Evolutionary conservation across 2,113 vertebrate genomes (phyloP).

Genomic region (Anolis carolinensis): DNA sequence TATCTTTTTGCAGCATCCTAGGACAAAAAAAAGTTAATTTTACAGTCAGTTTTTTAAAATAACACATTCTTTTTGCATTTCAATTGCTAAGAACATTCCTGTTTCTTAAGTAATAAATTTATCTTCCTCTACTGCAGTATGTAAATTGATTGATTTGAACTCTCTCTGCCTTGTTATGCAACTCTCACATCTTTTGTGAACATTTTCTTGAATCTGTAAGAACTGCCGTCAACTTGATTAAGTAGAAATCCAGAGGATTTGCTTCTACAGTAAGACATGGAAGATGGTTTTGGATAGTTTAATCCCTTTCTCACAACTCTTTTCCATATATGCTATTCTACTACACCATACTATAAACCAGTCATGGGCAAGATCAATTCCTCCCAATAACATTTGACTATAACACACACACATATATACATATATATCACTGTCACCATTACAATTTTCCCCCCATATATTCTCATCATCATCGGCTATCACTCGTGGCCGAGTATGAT

Average conservation of each 20-base stretch:
- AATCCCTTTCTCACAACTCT: background rate
- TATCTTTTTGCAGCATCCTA: background rate
- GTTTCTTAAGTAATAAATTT: background rate
- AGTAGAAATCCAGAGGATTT: background rate
- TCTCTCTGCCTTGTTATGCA: constrained; percentile 2
- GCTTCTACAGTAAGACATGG: background rate
- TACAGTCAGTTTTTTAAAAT: background rate
- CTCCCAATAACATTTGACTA: too few species aligned
- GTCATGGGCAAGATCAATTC: too few species aligned
- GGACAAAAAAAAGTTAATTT: background rate
- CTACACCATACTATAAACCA: background rate
- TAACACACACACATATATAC: too few species aligned
- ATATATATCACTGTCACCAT: too few species aligned
- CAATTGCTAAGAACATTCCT: background rate
- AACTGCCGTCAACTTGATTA: background rate
- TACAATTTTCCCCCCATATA: too few species aligned
- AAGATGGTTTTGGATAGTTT: background rate
- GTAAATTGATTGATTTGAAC: background rate
- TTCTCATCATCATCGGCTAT: too few species aligned
- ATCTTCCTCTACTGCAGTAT: background rate
- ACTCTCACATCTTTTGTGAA: background rate
- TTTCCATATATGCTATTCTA: too few species aligned
- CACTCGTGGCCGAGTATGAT: too few species aligned
- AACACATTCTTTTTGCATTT: background rate
- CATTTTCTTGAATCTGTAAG: background rate